These are phyloP conservation scores for Heliornis fulica DNA, from an alignment of 2,113 vertebrate species.

Conservation along the genomic window DNA sequence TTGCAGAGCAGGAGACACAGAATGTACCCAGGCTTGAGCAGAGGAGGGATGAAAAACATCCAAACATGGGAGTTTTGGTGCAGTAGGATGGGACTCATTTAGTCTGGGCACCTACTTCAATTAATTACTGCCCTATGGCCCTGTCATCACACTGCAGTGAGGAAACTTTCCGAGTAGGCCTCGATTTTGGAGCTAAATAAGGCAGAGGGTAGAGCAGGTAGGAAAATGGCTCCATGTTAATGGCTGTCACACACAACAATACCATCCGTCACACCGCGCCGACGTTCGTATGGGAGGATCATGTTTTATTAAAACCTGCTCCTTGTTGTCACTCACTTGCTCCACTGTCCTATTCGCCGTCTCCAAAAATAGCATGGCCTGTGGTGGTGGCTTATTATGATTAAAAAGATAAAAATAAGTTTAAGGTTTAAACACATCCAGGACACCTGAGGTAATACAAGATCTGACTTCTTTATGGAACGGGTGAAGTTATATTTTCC, in stretches of 20 bases:
- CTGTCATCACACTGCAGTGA: neutral
- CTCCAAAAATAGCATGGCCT: slow-evolving; percentile 76
- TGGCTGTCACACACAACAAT: slow-evolving; percentile 23
- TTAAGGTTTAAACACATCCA: slow-evolving; percentile 67
- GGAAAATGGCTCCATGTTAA: slow-evolving; percentile 47
- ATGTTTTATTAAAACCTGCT: slow-evolving; percentile 75
- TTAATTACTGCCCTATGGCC: neutral
- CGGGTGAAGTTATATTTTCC: slow-evolving; percentile 68
- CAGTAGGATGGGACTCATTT: neutral
- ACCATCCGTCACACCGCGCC: neutral
- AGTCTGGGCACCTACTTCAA: neutral
- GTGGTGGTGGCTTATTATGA: slow-evolving; percentile 66
- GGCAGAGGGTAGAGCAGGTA: slow-evolving; percentile 48
- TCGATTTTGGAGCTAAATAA: slow-evolving; percentile 34
- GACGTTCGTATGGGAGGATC: slow-evolving; percentile 47
- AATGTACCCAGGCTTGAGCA: neutral
- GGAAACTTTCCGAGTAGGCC: neutral
- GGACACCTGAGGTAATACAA: slow-evolving; percentile 68
- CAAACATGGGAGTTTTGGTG: neutral
- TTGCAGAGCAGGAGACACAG: neutral
- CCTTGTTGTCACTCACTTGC: slow-evolving; percentile 70
- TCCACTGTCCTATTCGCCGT: slow-evolving; percentile 43
- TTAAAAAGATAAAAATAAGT: slow-evolving; percentile 79
- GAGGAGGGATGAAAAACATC: neutral
- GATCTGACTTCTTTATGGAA: slow-evolving; percentile 68